Evolutionary conservation across 2,888 invertebrate genomes (phyloP), one percentile per base, ranked within the genome.

Genomic region (Tetrapedia diversipes): DNA sequence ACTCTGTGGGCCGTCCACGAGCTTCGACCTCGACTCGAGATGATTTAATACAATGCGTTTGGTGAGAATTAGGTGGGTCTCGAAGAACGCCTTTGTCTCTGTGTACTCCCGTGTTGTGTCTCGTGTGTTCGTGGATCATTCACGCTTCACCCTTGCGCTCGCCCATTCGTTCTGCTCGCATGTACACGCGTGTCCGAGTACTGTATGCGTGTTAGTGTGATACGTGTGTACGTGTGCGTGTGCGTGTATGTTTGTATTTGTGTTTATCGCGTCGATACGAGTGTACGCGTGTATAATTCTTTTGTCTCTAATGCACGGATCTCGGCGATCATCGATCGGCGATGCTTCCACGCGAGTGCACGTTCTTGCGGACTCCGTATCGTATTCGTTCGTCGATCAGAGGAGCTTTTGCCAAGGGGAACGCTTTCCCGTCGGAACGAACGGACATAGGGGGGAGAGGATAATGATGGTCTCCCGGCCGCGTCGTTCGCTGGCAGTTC

Each of bases 11-110:
- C 76, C 79, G 70, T 64, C 63, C 56, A 54, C 79, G 74, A 37
- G 66, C 77, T 63, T 76, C 81, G 80, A 80, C 77, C 80, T 78
- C 83, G 79, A 73, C 73, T 77, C 74, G 67, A 68, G 81, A 83
- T 84, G 83, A 81, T 85, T 84, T 75, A 56, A 81, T 87, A 85
- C 81, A 80, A 83, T 84, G 83, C 83, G 79, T 80, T 84, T 77
- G 73, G 82, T 86, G 82, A 83, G 80, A 82, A 81, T 86, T 79
- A 80, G 81, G 78, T 86, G 79, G 81, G 79, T 86, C 72, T 79
- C 79, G 79, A 81, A 83, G 77, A 83, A 84, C 80, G 63, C 63
- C 29, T 76, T 63, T 77, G 7, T 77, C 69, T 78, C 19, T 71
- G 75, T 63, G 77, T 83, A 72, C 67, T 41, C 65, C 29, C 65